phyloP scores from a whole-genome alignment of 2,797 vertebrate species.

The Luscinia luscinia region DNA sequence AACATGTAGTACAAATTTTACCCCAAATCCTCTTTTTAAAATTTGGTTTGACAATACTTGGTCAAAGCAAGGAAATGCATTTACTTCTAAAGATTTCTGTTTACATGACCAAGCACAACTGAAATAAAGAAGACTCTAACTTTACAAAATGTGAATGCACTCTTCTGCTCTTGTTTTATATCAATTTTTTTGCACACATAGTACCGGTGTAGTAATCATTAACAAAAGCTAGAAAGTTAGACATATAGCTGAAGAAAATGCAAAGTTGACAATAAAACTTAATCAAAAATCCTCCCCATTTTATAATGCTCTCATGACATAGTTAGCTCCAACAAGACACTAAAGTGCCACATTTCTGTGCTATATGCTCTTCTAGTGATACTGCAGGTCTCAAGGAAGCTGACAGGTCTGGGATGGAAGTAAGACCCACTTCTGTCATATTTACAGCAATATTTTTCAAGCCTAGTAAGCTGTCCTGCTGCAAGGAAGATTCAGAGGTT shows the following conservation, averaged over 20 bases:
- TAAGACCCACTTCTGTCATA: neutral
- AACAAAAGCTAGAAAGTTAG: neutral
- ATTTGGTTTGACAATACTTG: neutral
- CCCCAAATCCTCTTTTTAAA: neutral
- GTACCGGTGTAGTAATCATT: neutral
- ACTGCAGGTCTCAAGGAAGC: neutral
- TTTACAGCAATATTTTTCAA: neutral
- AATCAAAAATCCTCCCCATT: neutral
- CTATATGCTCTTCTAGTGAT: neutral
- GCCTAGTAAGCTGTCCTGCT: neutral
- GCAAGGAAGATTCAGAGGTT: neutral
- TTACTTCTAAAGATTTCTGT: neutral
- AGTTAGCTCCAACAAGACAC: neutral
- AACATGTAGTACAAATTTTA: neutral
- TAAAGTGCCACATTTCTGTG: neutral
- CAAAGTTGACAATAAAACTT: neutral
- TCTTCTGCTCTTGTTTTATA: neutral
- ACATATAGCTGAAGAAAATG: neutral
- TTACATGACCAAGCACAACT: neutral
- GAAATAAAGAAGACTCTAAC: neutral
- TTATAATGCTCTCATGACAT: neutral
- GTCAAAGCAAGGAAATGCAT: neutral
- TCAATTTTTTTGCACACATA: neutral
- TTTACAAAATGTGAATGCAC: neutral
- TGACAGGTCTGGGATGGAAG: neutral